These are phyloP conservation scores for Leptobrachium ailaonicum DNA, from an alignment of 2,113 vertebrate species.

Conservation along the genomic window DNA sequence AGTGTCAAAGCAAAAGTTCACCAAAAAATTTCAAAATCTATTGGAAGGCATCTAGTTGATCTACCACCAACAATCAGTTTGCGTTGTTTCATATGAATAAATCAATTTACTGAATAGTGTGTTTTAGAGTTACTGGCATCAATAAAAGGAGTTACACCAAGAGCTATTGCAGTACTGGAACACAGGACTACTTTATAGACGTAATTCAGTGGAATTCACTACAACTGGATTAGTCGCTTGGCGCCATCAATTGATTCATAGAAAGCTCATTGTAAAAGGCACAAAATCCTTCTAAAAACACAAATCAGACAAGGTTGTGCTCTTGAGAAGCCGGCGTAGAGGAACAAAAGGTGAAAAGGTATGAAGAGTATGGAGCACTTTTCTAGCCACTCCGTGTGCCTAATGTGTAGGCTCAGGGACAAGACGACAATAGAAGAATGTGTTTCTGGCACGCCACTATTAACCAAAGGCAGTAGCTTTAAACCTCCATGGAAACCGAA, in stretches of 20 bases:
- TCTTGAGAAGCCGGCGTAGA: neutral
- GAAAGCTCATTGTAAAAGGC: neutral
- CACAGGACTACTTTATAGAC: too few relatives aligned
- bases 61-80: too few relatives aligned
- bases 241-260: neutral
- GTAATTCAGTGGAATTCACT: too few relatives aligned
- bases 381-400: neutral
- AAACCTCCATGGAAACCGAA: slow-evolving; percentile 33
- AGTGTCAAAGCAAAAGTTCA: too few relatives aligned
- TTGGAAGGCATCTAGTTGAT: too few relatives aligned
- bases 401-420: neutral
- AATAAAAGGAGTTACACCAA: too few relatives aligned
- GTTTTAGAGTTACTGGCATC: too few relatives aligned
- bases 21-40: too few relatives aligned
- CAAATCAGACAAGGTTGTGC: neutral
- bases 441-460: slow-evolving; percentile 2
- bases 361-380: neutral
- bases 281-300: neutral
- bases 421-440: slow-evolving; percentile 14
- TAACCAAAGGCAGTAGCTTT: neutral
- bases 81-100: too few relatives aligned
- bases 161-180: too few relatives aligned
- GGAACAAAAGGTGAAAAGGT: slow-evolving; percentile 14
- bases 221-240: neutral
- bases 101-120: too few relatives aligned